Percentiles rank a stretch among this genome's conserved stretches.
These are phyloP conservation scores for Patella vulgata DNA, from an alignment of 1,140 invertebrate genomes.

Conservation along the genomic window DNA sequence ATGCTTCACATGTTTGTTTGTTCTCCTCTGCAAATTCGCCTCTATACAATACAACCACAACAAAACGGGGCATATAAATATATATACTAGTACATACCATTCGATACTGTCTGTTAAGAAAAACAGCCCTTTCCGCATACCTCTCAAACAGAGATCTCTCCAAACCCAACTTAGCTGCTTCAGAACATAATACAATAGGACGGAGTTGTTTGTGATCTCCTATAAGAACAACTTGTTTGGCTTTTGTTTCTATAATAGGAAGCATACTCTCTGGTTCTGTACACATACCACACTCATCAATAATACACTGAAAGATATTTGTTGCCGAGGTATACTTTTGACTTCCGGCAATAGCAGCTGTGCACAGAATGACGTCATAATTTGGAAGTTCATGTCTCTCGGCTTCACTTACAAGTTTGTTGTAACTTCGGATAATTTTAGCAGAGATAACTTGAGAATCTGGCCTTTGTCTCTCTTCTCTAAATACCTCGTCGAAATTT, in stretches of 20 bases:
- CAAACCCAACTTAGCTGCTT: conserved; percentile 48
- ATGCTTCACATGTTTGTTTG: too few species aligned
- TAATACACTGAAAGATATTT: conserved; percentile 39
- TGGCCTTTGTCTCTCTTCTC: conserved; percentile 3
- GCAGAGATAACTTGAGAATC: conserved; percentile 2
- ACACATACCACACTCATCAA: conserved; percentile 61
- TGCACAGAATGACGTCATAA: conserved; percentile 43
- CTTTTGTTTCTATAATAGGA: conserved; percentile 44
- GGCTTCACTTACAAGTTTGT: conserved; percentile 28
- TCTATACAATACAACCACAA: too few species aligned
- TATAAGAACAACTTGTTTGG: conserved; percentile 57
- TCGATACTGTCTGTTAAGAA: conserved; percentile 54
- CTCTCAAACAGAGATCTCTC: conserved; percentile 57
- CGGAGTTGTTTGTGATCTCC: conserved; percentile 59
- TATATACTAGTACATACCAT: conserved; percentile 53
- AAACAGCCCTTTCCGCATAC: conserved; percentile 37
- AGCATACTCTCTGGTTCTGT: conserved; percentile 57
- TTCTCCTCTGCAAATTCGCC: too few species aligned
- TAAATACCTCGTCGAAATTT: conserved; percentile 33
- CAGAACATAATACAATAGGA: conserved; percentile 48
- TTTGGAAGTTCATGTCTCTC: conserved; percentile 26
- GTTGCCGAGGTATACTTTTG: conserved; percentile 16
- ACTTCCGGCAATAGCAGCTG: conserved; percentile 35
- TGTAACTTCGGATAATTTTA: conserved; percentile 28
- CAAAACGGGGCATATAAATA: too few species aligned